Conservation (phyloP, 1,140 invertebrate species). For the Drosophila sturtevanti region DNA sequence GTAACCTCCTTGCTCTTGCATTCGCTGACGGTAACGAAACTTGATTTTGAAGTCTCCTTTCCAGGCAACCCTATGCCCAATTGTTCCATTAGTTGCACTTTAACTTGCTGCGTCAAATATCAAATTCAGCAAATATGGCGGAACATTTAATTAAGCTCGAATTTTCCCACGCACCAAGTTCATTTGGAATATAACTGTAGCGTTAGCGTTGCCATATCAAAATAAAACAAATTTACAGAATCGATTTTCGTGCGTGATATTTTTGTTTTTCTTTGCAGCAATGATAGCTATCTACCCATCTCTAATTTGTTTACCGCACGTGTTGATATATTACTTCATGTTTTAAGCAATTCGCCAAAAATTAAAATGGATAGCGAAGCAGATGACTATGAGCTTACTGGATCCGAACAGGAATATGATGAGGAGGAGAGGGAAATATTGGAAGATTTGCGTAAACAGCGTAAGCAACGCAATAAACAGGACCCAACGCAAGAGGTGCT, state of each 20-base stretch:
- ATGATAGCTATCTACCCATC: not conserved
- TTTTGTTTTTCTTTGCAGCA: not conserved
- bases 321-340: conserved; percentile 30
- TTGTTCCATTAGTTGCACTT: too few relatives aligned
- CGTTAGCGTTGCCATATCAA: not conserved
- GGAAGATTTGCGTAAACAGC: conserved; percentile 85
- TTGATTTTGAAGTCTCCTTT: too few relatives aligned
- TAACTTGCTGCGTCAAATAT: too few relatives aligned
- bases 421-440: conserved; percentile 86
- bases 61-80: too few relatives aligned
- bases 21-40: too few relatives aligned
- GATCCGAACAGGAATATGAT: conserved; percentile 89
- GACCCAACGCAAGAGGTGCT: conserved; percentile 87
- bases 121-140: not conserved
- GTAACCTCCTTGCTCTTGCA: too few relatives aligned
- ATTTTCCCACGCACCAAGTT: not conserved
- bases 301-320: conserved; percentile 62
- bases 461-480: conserved; percentile 83
- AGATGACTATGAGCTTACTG: conserved; percentile 86
- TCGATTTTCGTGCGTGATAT: not conserved
- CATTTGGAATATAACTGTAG: not conserved
- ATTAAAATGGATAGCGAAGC: conserved; percentile 58
- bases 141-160: not conserved
- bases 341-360: not conserved
- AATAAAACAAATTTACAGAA: not conserved